Conservation (phyloP, 92 coral and sea anemone species). For the Epizoanthus ramosus region DNA sequence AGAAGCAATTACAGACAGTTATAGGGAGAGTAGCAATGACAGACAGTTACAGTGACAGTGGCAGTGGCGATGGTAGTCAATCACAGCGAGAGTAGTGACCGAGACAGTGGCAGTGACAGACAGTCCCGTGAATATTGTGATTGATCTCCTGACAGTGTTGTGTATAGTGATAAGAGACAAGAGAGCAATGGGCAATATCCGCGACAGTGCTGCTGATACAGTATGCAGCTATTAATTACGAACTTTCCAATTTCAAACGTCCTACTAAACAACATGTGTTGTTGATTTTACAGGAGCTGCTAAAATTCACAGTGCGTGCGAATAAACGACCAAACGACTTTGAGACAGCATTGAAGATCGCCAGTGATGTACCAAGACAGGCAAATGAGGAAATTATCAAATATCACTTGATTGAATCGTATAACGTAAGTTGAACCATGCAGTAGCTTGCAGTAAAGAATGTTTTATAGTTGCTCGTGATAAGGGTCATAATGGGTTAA, state of each 20-base stretch:
- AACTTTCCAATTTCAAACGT: too few relatives aligned
- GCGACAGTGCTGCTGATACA: too few relatives aligned
- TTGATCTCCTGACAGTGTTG: too few relatives aligned
- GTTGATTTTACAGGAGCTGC: constrained; percentile 69
- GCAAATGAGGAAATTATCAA: constrained; percentile 73
- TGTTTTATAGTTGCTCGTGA: not conserved
- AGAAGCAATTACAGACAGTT: not conserved
- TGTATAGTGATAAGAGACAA: too few relatives aligned
- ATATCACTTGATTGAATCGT: constrained; percentile 75
- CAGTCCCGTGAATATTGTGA: not conserved
- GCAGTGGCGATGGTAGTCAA: not conserved
- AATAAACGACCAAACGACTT: constrained; percentile 66
- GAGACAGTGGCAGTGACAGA: not conserved
- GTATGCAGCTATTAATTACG: too few relatives aligned
- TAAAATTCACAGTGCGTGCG: constrained; percentile 93
- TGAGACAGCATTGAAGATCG: constrained; percentile 68
- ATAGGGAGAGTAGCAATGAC: not conserved
- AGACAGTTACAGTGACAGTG: not conserved
- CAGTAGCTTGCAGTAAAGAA: not conserved
- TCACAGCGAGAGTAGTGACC: too few relatives aligned
- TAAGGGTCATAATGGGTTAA: too few relatives aligned
- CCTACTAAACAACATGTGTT: not conserved
- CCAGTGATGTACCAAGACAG: constrained; percentile 58
- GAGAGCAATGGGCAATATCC: too few relatives aligned
- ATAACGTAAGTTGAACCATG: constrained; percentile 64